Percentiles rank a stretch among this genome's conserved stretches.
phyloP scores from a whole-genome alignment of 2,888 invertebrate species.

The Sarcophaga rosellei region DNA sequence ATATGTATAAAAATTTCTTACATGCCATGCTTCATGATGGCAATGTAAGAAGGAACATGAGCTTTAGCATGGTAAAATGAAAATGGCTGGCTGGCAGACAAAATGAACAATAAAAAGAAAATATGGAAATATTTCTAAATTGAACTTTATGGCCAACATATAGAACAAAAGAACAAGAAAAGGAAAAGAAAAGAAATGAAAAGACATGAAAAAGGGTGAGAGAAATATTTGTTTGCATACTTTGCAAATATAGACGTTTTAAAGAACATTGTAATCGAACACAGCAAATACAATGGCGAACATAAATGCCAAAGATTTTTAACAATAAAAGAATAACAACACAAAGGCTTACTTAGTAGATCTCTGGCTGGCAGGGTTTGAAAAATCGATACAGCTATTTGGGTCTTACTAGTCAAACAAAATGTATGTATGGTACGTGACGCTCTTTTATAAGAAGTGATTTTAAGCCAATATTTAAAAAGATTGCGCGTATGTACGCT shows the following conservation, averaged over 20 bases:
- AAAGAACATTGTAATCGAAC: constrained; percentile 2
- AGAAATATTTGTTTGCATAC: constrained; percentile 23
- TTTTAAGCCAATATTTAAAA: background rate
- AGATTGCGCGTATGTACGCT: background rate
- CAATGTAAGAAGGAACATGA: background rate
- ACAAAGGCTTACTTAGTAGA: background rate
- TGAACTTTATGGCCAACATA: constrained; percentile 36
- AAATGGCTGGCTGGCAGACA: background rate
- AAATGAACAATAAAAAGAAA: background rate
- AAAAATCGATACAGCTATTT: background rate
- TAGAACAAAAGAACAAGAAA: background rate
- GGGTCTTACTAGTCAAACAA: background rate
- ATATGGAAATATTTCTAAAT: constrained; percentile 1
- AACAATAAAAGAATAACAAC: background rate
- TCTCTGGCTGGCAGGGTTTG: background rate
- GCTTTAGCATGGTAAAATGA: background rate
- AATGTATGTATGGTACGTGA: background rate
- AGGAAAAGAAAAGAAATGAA: background rate
- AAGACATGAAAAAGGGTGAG: background rate
- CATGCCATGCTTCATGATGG: background rate
- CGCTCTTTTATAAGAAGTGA: background rate
- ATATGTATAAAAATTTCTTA: background rate
- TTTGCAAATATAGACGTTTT: constrained; percentile 21
- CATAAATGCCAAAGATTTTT: background rate
- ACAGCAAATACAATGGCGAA: background rate